A percentile compares a stretch with the other conserved stretches of the same genome.
Conservation (phyloP, 1,140 invertebrate species). For the Pseudomyrmex flavicornis region DNA sequence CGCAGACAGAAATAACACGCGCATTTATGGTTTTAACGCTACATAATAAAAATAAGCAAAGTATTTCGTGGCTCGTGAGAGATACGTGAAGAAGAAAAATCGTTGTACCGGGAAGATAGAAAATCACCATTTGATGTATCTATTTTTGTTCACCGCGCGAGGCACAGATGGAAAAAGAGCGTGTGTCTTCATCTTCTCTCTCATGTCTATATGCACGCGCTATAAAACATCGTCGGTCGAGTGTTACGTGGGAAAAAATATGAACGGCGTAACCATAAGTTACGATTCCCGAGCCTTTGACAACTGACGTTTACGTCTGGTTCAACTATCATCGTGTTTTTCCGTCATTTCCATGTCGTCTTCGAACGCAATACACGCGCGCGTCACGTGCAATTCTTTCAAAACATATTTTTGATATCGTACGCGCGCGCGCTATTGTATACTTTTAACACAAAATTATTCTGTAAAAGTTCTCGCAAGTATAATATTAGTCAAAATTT, state of each 20-base stretch:
- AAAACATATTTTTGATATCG: neutral
- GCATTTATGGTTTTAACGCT: neutral
- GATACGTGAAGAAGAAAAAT: neutral
- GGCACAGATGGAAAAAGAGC: neutral
- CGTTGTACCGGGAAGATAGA: neutral
- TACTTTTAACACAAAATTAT: neutral
- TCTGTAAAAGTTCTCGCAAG: neutral
- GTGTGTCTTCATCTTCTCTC: neutral
- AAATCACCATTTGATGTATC: neutral
- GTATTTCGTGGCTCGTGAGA: neutral
- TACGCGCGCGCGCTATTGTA: neutral
- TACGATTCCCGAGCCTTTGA: conserved; percentile 19
- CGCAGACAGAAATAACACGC: neutral
- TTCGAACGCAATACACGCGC: conserved; percentile 12
- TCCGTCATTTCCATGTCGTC: conserved; percentile 5
- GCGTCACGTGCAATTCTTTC: neutral
- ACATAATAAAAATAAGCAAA: neutral
- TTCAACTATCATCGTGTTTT: conserved; percentile 23
- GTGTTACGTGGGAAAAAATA: conserved; percentile 31
- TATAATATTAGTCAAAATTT: too few relatives aligned
- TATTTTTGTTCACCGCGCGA: neutral
- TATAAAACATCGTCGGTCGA: conserved; percentile 16
- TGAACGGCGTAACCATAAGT: conserved; percentile 30
- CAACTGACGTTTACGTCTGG: conserved; percentile 41
- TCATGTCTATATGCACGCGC: neutral